These are phyloP conservation scores for Tetraneura akinire DNA, from an alignment of 1,140 invertebrate species.

Conservation along the genomic window DNA sequence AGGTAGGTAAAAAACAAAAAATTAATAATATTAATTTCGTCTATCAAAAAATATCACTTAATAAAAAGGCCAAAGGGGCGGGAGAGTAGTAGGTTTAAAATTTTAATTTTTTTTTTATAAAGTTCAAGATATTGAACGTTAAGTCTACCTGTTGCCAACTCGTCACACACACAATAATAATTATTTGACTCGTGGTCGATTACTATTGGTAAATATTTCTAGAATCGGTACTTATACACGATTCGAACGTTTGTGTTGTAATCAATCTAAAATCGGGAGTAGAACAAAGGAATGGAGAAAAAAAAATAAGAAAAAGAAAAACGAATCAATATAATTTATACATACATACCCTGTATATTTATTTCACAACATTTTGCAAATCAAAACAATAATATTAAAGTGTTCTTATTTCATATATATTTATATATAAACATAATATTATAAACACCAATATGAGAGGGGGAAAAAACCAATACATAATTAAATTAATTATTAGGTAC, in stretches of 20 bases:
- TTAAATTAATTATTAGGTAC: background rate
- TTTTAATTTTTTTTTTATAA: too few species aligned
- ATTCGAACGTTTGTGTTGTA: too few species aligned
- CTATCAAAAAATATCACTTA: too few species aligned
- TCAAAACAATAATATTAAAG: slow-evolving; percentile 46
- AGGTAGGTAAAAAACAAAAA: too few species aligned
- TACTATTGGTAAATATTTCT: background rate
- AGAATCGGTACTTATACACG: background rate
- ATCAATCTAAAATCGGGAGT: too few species aligned
- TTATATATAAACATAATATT: too few species aligned
- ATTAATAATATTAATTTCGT: too few species aligned
- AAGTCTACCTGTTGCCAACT: background rate
- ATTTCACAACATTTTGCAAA: slow-evolving; percentile 48
- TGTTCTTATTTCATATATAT: slow-evolving; percentile 20
- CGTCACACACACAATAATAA: too few species aligned
- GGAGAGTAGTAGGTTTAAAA: too few species aligned
- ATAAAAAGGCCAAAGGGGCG: too few species aligned
- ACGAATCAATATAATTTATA: background rate
- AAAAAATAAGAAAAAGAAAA: background rate
- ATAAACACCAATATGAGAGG: slow-evolving; percentile 17
- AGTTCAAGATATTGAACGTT: background rate
- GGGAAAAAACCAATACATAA: slow-evolving; percentile 37
- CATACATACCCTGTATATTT: slow-evolving; percentile 47
- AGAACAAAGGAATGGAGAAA: too few species aligned
- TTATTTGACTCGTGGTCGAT: too few species aligned